Evolutionary conservation across 2,113 vertebrate species (phyloP).

Genomic region (Platichthys stellatus): DNA sequence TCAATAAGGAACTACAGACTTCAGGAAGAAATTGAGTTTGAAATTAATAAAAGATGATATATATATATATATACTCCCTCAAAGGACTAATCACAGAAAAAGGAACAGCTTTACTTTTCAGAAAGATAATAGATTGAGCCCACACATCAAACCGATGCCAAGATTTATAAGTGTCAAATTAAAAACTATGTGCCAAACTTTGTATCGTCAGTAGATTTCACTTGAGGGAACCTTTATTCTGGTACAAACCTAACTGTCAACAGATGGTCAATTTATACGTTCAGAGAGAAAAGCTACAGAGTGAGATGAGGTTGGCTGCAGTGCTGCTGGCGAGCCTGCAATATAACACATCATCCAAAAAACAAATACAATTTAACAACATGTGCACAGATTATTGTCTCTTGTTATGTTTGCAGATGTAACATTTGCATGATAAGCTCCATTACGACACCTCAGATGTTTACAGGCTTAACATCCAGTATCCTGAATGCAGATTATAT

Average conservation of each 20-base stretch:
- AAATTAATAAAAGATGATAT: background rate
- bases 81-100: background rate
- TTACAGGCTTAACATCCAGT: background rate
- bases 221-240: constrained; percentile 20
- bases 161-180: background rate
- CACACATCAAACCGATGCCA: background rate
- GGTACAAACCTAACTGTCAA: background rate
- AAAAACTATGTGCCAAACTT: background rate
- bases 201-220: background rate
- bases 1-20: background rate
- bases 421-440: constrained; percentile 4
- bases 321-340: background rate
- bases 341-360: background rate
- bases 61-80: background rate
- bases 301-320: constrained; percentile 11
- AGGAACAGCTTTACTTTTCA: background rate
- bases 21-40: background rate
- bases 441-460: constrained; percentile 8
- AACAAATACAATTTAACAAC: background rate
- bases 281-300: background rate
- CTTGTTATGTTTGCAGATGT: background rate
- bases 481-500: constrained; percentile 1
- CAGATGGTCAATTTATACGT: constrained; percentile 28
- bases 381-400: constrained; percentile 1
- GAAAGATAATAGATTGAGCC: background rate